Conservation (phyloP, 2,797 vertebrate species). For the Cossypha heuglini region DNA sequence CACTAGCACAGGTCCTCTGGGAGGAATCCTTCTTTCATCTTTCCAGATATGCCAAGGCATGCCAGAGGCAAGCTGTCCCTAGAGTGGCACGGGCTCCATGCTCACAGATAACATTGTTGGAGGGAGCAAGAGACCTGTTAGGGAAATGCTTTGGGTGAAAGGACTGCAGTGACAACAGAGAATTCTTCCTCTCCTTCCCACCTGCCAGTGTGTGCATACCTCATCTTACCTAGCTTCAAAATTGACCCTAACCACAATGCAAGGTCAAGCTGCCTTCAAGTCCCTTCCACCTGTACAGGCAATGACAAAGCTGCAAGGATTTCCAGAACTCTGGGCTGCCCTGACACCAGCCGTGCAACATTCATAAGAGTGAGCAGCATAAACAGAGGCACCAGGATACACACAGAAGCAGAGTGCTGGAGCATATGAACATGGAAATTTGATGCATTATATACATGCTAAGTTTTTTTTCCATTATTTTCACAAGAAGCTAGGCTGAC, state of each 20-base stretch:
- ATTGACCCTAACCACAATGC: background rate
- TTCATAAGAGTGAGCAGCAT: rapidly evolving
- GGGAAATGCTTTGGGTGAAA: background rate
- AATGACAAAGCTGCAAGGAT: background rate
- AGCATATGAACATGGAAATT: background rate
- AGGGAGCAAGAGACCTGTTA: background rate
- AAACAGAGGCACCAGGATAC: background rate
- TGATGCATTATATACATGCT: background rate
- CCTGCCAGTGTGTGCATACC: background rate
- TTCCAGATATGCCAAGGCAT: background rate
- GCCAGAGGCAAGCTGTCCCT: background rate
- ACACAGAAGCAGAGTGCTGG: background rate
- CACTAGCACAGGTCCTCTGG: background rate
- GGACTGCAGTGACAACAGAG: background rate
- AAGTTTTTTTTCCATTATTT: background rate
- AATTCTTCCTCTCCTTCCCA: background rate
- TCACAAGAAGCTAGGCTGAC: background rate
- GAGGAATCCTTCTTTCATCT: background rate
- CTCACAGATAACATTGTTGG: background rate
- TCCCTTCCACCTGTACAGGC: background rate
- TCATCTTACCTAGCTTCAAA: background rate
- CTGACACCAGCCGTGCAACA: background rate
- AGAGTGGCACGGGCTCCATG: background rate
- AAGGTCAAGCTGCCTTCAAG: background rate
- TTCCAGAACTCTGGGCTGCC: background rate